Conservation (phyloP, 2,113 vertebrate species). For the Garra rufa region DNA sequence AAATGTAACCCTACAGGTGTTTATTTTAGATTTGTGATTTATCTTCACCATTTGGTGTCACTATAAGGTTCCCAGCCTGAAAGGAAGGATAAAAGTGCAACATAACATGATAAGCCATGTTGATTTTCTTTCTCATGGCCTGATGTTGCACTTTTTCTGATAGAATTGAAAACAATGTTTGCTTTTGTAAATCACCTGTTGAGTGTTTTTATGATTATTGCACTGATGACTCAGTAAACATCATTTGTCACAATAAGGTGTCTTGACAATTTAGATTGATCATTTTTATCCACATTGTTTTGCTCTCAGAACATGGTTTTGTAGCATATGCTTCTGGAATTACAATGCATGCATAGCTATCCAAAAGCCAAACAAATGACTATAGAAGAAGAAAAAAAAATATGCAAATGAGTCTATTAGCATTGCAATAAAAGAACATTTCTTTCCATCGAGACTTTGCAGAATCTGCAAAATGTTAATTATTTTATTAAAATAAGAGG, state of each 20-base stretch:
- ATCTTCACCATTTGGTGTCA: neutral
- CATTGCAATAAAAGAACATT: neutral
- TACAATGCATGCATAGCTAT: slow-evolving; percentile 16
- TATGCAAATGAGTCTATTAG: neutral
- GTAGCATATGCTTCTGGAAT: neutral
- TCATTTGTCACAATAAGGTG: slow-evolving; percentile 40
- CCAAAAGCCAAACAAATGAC: neutral
- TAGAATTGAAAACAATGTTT: neutral
- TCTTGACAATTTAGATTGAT: slow-evolving; percentile 39
- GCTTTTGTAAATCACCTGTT: slow-evolving; percentile 14
- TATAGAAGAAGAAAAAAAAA: slow-evolving; percentile 2
- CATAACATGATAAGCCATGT: neutral
- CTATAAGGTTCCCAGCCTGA: neutral
- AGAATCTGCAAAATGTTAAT: no score
- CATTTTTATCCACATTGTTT: slow-evolving; percentile 9
- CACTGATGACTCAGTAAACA: slow-evolving; percentile 22
- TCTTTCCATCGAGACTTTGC: neutral
- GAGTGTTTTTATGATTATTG: neutral
- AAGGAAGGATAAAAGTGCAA: neutral
- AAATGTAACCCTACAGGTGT: neutral
- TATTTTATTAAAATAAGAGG: no score
- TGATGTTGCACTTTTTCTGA: neutral
- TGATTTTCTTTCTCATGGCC: neutral
- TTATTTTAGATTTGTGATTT: neutral
- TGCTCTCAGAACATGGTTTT: neutral